Base-by-base conservation (phyloP, 64 coral and sea anemone genomes). In the Orbicella faveolata region DNA sequence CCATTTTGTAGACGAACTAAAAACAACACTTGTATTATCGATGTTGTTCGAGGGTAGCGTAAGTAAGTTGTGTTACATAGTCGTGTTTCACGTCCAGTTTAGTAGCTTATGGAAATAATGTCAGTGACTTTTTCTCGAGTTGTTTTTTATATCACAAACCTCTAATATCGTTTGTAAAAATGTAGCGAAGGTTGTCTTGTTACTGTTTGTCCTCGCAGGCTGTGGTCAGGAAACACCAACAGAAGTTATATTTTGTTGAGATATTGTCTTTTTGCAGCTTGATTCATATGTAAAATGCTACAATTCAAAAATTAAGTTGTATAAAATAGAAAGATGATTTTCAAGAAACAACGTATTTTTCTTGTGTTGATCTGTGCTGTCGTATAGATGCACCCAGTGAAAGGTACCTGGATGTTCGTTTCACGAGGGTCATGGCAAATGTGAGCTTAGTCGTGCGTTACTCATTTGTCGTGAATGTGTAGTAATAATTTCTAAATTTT, bases 1-100 rank as follows among this genome's bases (percentile, higher is more conserved):
- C 61, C 19, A 67, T 67, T 67, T 83, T 41, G 34, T 83, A 67
- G 61, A 83, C 34, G 34, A 7, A 39, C 62, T 62, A 41, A 83
- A 83, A 67, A 83, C 80, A 83, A 83, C 80, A 67, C 20, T 51
- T 18, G 15, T 14, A 59, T 70, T 33, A 70, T 70, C 67, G 64
- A 67, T 21, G 20, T 18, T 23, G 67, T 70, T 70, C 67, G 21
- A n/a, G 10, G 20, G 9, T 8, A 67, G 12, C 64, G 18, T 23
- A n/a, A 70, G 67, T 26, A n/a, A 26, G 67, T 26, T 25, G 21
- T 70, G 67, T 25, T n/a, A 26, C 23, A 10, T 25, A 70, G 9
- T 70, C n/a, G 21, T 70, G 5, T 11, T 25, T 26, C 9, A 23
- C 5, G 3, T 70, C 10, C 25, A 70, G 67, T n/a, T n/a, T 33